Percentiles rank a stretch among this genome's conserved stretches.
Evolutionary conservation across 2,888 invertebrate species (phyloP).

Genomic region (Toxonevra muliebris): DNA sequence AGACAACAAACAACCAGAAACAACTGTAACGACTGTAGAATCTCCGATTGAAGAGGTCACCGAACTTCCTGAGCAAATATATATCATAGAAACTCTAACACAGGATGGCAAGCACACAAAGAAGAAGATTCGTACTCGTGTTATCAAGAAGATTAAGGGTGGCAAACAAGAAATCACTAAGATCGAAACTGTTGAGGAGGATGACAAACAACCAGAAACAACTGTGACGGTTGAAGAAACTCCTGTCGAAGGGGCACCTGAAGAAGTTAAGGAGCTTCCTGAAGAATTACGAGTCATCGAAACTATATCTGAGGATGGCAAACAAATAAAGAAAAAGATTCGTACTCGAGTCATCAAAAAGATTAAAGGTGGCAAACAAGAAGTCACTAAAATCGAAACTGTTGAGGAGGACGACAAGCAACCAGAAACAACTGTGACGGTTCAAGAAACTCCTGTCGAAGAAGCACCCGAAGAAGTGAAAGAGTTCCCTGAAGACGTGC

Average conservation of each 20-base stretch:
- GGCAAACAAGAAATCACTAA: constrained; percentile 51
- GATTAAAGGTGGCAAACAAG: constrained; percentile 46
- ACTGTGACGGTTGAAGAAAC: constrained; percentile 50
- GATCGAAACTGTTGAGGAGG: constrained; percentile 57
- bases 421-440: constrained; percentile 57
- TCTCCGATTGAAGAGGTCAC: constrained; percentile 31
- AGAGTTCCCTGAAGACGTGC: constrained; percentile 35
- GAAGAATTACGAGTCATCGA: constrained; percentile 37
- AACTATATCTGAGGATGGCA: constrained; percentile 36
- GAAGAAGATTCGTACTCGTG: constrained; percentile 40
- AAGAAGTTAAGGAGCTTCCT: constrained; percentile 29
- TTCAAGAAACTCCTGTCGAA: constrained; percentile 44
- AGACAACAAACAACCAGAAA: constrained; percentile 39
- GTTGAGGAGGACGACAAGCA: constrained; percentile 61
- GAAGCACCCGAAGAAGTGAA: constrained; percentile 31
- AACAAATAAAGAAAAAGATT: constrained; percentile 51
- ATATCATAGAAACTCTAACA: constrained; percentile 35
- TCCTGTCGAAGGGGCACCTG: constrained; percentile 38
- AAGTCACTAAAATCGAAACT: constrained; percentile 62
- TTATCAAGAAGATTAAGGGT: constrained; percentile 41
- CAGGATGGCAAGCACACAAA: constrained; percentile 42
- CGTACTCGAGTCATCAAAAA: constrained; percentile 60
- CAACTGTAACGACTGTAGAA: constrained; percentile 41
- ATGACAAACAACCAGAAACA: constrained; percentile 57
- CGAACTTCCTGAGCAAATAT: constrained; percentile 40